phyloP scores from a whole-genome alignment of 2,797 vertebrate species.

The Catostomus latipinnis region DNA sequence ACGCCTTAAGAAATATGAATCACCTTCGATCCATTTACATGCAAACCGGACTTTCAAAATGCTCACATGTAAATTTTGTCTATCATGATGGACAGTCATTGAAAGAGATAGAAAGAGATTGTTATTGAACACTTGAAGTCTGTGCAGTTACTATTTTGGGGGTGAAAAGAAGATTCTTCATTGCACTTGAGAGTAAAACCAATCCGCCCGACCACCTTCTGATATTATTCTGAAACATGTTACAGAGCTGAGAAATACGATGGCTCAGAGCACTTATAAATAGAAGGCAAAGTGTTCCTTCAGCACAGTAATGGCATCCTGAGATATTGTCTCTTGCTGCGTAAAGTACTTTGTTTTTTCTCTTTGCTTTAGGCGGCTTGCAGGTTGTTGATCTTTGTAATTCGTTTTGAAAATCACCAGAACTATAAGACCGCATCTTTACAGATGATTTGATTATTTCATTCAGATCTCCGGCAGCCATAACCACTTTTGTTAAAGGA shows the following conservation, averaged over 20 bases:
- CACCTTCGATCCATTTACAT: not conserved
- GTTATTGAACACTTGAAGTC: not conserved
- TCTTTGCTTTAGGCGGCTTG: conserved; percentile 47
- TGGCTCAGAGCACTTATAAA: conserved; percentile 5
- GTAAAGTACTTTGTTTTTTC: conserved; percentile 30
- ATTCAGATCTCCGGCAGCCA: conserved; percentile 44
- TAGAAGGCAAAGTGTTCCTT: conserved; percentile 20
- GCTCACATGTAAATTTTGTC: not conserved
- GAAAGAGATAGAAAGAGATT: not conserved
- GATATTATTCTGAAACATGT: conserved; percentile 22
- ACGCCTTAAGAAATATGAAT: not conserved
- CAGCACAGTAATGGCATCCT: conserved; percentile 35
- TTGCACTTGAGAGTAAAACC: not conserved
- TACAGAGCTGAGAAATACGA: conserved; percentile 21
- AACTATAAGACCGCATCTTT: conserved; percentile 33
- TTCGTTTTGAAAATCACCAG: conserved; percentile 55
- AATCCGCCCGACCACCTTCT: conserved; percentile 23
- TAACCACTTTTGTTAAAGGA: conserved; percentile 42
- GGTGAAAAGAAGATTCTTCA: conserved; percentile 17
- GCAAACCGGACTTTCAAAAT: not conserved
- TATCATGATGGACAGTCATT: not conserved
- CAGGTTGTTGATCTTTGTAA: conserved; percentile 52
- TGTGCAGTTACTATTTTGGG: not conserved
- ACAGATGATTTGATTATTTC: conserved; percentile 57
- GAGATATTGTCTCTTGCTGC: conserved; percentile 36